Evolutionary conservation across 2,113 vertebrate species (phyloP).

Genomic region (Papio anubis): DNA sequence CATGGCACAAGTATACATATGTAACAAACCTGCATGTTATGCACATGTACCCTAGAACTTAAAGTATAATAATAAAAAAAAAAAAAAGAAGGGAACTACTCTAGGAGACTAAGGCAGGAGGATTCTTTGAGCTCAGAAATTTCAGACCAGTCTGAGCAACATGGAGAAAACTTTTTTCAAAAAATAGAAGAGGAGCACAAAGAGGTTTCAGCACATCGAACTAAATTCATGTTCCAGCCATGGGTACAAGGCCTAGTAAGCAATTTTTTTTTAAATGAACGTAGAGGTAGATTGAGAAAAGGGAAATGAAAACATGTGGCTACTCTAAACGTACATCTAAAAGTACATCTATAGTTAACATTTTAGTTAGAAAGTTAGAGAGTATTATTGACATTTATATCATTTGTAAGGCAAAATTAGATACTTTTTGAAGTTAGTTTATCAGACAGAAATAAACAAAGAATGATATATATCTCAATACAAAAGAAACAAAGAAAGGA

Average conservation of each 20-base stretch:
- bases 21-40: too few species aligned
- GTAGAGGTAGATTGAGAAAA: background rate
- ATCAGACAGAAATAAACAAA: background rate
- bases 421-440: background rate
- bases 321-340: background rate
- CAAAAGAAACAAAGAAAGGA: background rate
- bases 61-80: background rate
- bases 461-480: background rate
- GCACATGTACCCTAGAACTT: background rate
- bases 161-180: background rate
- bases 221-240: background rate
- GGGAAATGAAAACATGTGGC: background rate
- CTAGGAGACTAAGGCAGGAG: background rate
- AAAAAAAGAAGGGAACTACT: background rate
- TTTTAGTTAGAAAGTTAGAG: background rate
- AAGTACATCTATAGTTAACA: background rate
- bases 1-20: too few species aligned
- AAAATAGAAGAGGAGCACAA: background rate
- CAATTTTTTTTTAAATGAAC: background rate
- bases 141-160: background rate
- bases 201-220: background rate
- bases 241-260: background rate
- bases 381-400: background rate
- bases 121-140: background rate
- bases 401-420: background rate